Percentiles rank a stretch among this genome's conserved stretches.
Evolutionary conservation across 2,888 invertebrate species (phyloP).

Genomic region (Rotaria sp.): DNA sequence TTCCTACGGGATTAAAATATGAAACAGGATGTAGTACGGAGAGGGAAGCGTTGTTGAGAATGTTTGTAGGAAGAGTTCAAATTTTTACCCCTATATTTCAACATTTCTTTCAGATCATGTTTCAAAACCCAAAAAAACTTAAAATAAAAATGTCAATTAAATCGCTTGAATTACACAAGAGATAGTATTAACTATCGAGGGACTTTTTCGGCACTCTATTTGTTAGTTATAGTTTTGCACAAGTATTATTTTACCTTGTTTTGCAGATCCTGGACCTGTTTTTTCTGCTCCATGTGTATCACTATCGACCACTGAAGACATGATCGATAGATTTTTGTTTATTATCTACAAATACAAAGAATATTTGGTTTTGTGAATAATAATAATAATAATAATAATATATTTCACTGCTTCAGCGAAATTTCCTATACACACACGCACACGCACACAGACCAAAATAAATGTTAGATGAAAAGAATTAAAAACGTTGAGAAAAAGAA

Average conservation of each 20-base stretch:
- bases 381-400: neutral
- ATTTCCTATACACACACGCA: neutral
- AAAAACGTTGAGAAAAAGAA: neutral
- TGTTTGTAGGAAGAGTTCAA: too few relatives aligned
- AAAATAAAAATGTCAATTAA: too few relatives aligned
- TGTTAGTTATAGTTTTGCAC: too few relatives aligned
- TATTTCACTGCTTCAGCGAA: neutral
- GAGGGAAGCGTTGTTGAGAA: too few relatives aligned
- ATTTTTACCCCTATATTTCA: too few relatives aligned
- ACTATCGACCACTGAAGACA: neutral
- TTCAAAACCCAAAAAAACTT: too few relatives aligned
- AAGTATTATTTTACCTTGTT: conserved; percentile 12
- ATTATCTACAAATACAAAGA: neutral
- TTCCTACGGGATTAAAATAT: too few relatives aligned
- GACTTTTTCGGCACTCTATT: too few relatives aligned
- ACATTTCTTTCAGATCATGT: too few relatives aligned
- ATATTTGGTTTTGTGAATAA: neutral
- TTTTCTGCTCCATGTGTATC: neutral
- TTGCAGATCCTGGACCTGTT: neutral
- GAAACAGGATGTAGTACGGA: too few relatives aligned
- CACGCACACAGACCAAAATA: neutral
- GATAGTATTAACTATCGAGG: too few relatives aligned
- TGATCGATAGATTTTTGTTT: neutral
- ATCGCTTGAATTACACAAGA: too few relatives aligned
- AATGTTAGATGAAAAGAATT: neutral